A percentile compares a stretch with the other conserved stretches of the same genome.
Evolutionary conservation across 2,797 vertebrate species (phyloP).

Genomic region (Erethizon dorsatum): DNA sequence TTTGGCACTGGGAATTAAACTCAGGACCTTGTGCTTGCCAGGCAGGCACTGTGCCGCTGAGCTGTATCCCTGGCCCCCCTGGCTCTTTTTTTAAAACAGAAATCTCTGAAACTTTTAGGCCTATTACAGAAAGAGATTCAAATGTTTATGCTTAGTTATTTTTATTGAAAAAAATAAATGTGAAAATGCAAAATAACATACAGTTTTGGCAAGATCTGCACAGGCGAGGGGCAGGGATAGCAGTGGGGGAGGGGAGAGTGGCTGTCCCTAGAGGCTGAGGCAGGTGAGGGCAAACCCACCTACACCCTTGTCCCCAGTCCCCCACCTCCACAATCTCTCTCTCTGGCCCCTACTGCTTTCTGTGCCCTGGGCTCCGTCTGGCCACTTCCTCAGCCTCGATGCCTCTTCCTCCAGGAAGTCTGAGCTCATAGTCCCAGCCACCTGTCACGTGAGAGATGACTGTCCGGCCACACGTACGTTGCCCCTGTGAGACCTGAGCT

Average conservation of each 20-base stretch:
- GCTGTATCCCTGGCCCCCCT: too few species aligned
- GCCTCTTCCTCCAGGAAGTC: background rate
- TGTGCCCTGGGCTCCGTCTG: background rate
- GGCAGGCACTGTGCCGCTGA: too few species aligned
- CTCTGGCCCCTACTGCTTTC: background rate
- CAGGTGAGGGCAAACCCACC: background rate
- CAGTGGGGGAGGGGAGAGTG: background rate
- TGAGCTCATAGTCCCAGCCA: background rate
- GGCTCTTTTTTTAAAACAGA: too few species aligned
- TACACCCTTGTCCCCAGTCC: background rate
- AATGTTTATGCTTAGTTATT: background rate
- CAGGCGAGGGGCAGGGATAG: background rate
- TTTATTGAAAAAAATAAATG: background rate
- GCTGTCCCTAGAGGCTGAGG: background rate
- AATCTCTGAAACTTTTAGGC: background rate
- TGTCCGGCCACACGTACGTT: background rate
- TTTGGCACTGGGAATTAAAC: too few species aligned
- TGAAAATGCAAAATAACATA: background rate
- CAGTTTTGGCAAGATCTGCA: background rate
- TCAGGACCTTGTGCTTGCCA: too few species aligned
- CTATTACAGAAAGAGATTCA: background rate
- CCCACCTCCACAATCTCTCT: background rate
- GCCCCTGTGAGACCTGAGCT: background rate
- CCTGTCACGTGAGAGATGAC: background rate
- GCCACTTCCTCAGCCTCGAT: background rate